phyloP scores from a whole-genome alignment of 2,797 vertebrate genomes.

The Sorex maritimensis region DNA sequence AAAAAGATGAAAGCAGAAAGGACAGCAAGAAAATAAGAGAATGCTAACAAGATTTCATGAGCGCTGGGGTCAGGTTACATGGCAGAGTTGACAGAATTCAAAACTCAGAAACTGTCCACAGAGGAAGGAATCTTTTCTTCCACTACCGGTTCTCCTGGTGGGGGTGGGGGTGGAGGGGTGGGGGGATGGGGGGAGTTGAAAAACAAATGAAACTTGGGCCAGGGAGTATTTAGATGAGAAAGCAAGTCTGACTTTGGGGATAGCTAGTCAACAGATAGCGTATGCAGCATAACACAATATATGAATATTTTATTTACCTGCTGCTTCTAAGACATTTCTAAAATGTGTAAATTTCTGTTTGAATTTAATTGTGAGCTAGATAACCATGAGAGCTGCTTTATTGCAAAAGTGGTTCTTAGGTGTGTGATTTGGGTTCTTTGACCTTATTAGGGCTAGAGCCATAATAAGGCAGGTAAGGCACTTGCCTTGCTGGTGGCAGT shows the following conservation, averaged over 20 bases:
- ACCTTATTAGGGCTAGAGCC: neutral
- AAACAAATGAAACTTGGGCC: conserved; percentile 64
- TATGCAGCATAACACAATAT: neutral
- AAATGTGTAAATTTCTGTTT: conserved; percentile 28
- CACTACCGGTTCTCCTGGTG: conserved; percentile 62
- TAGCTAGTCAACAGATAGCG: conserved; percentile 22
- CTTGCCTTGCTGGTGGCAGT: too few species aligned
- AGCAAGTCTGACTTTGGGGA: neutral
- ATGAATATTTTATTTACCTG: neutral
- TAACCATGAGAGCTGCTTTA: neutral
- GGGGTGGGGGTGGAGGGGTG: neutral
- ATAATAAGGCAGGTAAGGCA: too few species aligned
- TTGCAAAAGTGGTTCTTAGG: neutral
- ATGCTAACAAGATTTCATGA: conserved; percentile 78
- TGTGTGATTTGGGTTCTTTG: neutral
- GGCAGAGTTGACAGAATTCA: conserved; percentile 78
- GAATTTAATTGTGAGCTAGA: neutral
- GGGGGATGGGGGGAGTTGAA: neutral
- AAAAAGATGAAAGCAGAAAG: conserved; percentile 85
- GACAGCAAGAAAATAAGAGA: conserved; percentile 74
- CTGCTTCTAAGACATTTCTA: conserved; percentile 13
- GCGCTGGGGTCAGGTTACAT: conserved; percentile 58
- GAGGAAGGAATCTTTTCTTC: conserved; percentile 74
- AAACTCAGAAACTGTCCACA: conserved; percentile 68
- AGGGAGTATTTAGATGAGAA: neutral